Conservation (phyloP, 2,888 invertebrate genomes). For the Polydrusus cervinus region DNA sequence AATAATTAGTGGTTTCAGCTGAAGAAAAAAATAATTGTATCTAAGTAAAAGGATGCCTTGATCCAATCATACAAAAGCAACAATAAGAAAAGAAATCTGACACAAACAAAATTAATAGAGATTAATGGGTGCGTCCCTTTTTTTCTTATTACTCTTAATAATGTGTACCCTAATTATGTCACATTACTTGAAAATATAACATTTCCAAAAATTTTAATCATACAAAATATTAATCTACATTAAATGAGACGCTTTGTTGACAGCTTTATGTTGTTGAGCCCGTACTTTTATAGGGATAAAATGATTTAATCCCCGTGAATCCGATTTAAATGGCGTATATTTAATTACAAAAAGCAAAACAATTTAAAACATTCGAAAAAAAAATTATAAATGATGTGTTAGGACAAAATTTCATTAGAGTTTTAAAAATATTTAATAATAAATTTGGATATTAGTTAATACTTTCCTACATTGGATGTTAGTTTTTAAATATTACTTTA, state of each 20-base stretch:
- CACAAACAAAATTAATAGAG: conserved; percentile 7
- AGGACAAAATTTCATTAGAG: too few species aligned
- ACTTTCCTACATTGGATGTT: too few species aligned
- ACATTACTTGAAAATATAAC: background rate
- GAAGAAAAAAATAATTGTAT: too few species aligned
- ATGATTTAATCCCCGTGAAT: background rate
- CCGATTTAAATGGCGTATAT: background rate
- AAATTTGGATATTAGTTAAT: too few species aligned
- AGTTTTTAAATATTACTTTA: too few species aligned
- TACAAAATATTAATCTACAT: background rate
- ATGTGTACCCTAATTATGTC: background rate
- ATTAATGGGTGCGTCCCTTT: background rate
- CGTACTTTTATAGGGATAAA: background rate
- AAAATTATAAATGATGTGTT: background rate
- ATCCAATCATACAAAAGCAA: background rate
- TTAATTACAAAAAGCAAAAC: background rate
- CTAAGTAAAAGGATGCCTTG: too few species aligned
- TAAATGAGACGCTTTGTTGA: background rate
- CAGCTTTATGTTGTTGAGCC: background rate
- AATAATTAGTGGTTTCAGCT: too few species aligned
- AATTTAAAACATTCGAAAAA: background rate
- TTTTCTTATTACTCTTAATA: background rate
- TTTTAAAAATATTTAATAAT: too few species aligned
- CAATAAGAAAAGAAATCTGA: background rate
- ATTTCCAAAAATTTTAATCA: conserved; percentile 4